Evolutionary conservation across 2,797 vertebrate species (phyloP), one percentile per base, ranked within the genome.

Genomic region (Clarias pachynema): DNA sequence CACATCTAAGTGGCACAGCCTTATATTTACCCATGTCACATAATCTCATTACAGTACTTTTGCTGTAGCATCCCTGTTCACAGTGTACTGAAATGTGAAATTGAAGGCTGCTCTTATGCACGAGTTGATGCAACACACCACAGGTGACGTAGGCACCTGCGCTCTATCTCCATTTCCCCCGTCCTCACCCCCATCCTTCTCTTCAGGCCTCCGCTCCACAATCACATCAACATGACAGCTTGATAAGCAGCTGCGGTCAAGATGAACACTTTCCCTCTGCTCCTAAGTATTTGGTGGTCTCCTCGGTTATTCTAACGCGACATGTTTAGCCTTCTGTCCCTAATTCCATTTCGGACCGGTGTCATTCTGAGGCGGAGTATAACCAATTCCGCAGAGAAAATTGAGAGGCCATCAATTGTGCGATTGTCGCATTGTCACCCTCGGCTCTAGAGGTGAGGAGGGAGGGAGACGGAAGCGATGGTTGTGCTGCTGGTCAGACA

Each of bases 401-500:
- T 92, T 93, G 92, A 92, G 88, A 89, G 77, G 87, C 91, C 91
- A 94, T 95, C 92, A 93, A 91, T 94, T 95, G 90, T 89, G 87
- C 16, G 31, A 80, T 83, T 84, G 86, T 81, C 73, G 65, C 90
- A 91, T 91, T 92, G 91, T 92, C 90, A 89, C 90, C 82, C 65
- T 40, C 22, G 87, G 86, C 63, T 9, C 56, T 40, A 24, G 44
- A 40, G 10, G 83, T 89, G 79, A 72, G 81, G 40, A 62, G 15
- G 57, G 65, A 70, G 72, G 44, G 40, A 53, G 60, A n/a, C 86
- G 90, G 79, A 88, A 91, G 92, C 88, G 85, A 84, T 83, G 89
- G 88, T 84, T 88, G 91, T 89, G 92, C 87, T 57, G 77, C 66
- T 80, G 92, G 93, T 93, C 91, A 90, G 90, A 92, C 89, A 83